Base-by-base conservation (phyloP, 2,888 invertebrate species). In the Aphidius colemani region DNA sequence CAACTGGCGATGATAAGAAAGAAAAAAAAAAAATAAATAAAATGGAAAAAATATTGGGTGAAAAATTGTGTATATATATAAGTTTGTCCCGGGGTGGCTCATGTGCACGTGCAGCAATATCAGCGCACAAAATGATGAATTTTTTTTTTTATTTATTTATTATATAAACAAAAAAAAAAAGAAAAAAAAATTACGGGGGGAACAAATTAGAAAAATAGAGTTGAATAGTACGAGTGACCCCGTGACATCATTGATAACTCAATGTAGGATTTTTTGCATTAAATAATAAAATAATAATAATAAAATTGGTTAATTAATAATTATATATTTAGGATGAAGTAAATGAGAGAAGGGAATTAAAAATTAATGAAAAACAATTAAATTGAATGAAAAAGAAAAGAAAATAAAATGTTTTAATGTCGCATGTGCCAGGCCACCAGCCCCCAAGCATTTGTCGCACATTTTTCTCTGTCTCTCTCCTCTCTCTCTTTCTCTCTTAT, bases 241-340 rank as follows among this genome's bases (percentile, higher is more conserved):
- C 74, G 75, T 68, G 75, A 72, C 75, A 74, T 75, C 75, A 77
- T 78, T 78, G 78, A 79, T 78, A 30, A 30, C 30, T 30, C 79
- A 78, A 72, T 75, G 77, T 79, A 80, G 79, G 76, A 78, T 75
- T 79, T 79, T 69, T 80, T 79, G 75, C 79, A 78, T 79, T 78
- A 75, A 75, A 76, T 70, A 72, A 69, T 67, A 61, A 65, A 56
- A 55, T 63, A 65, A 56, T 64, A 66, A 64, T 61, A 66, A 69
- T 64, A 69, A 69, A 68, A 70, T 68, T 70, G 67, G 72, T 72
- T 71, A 69, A 72, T 70, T 66, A 68, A 69, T 71, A 71, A 67
- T 72, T 71, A 72, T 73, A 71, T 75, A 76, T 75, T 73, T 75
- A 75, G 70, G 69, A 72, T 57, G 70, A 67, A 72, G 70, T 68